These are phyloP conservation scores for Pseudanteris insignis DNA, from an alignment of 2,888 invertebrate genomes.

Conservation along the genomic window DNA sequence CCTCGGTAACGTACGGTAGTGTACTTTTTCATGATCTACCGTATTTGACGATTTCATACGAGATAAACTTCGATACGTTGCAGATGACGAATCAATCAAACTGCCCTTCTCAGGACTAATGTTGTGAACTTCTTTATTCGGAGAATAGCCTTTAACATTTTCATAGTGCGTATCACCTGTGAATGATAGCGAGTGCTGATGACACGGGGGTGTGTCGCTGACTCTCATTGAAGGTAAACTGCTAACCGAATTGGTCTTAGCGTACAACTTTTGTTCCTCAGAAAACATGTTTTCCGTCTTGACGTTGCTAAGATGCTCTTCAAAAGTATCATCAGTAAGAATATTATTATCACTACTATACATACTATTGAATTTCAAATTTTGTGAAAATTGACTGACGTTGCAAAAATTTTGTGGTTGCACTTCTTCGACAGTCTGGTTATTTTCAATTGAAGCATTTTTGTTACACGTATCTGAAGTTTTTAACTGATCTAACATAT, in stretches of 20 bases:
- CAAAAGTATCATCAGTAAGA: conserved; percentile 52
- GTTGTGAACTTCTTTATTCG: conserved; percentile 51
- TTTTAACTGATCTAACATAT: conserved; percentile 75
- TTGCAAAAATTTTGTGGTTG: no score
- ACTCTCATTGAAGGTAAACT: conserved; percentile 63
- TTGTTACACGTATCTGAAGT: conserved; percentile 71
- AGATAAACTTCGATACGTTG: neutral
- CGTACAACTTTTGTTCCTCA: conserved; percentile 49
- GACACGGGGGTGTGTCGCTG: conserved; percentile 55
- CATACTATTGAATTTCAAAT: conserved; percentile 59
- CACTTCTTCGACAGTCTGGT: conserved; percentile 70
- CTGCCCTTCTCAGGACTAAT: conserved; percentile 43
- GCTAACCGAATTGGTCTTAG: conserved; percentile 61
- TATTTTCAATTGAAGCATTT: conserved; percentile 75
- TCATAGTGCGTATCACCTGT: conserved; percentile 63
- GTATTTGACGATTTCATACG: neutral
- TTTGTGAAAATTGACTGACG: conserved; percentile 62
- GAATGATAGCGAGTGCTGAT: conserved; percentile 63
- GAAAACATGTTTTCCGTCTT: conserved; percentile 53
- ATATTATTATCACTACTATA: conserved; percentile 60
- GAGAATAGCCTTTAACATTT: conserved; percentile 59
- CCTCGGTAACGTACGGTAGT: conserved; percentile 16
- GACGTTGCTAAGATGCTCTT: conserved; percentile 49
- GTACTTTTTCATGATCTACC: neutral
- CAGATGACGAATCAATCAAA: neutral